These are phyloP conservation scores for Camponotus vicinus DNA, from an alignment of 1,140 invertebrate genomes.

Conservation along the genomic window DNA sequence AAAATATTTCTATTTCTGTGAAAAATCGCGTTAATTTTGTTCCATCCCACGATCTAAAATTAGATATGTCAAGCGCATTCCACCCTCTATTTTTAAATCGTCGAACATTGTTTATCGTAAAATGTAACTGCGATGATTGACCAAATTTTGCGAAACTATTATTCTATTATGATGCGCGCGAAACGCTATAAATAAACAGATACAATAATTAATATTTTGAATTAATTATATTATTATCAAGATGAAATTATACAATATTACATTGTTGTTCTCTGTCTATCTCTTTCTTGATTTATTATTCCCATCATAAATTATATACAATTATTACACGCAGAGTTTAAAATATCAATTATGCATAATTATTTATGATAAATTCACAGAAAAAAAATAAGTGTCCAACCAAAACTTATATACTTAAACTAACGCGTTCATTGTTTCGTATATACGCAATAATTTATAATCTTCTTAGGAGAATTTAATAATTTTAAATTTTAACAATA, in stretches of 20 bases:
- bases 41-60: constrained; percentile 10
- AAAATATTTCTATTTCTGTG: constrained; percentile 22
- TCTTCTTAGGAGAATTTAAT: too few species aligned
- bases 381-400: too few species aligned
- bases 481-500: too few species aligned
- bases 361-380: neutral
- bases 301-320: neutral
- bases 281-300: constrained; percentile 5
- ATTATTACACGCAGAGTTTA: neutral
- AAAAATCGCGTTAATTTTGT: constrained; percentile 33
- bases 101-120: neutral
- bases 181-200: constrained; percentile 36
- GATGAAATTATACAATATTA: constrained; percentile 13
- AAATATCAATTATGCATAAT: constrained; percentile 2
- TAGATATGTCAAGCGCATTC: constrained; percentile 22
- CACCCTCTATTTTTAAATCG: constrained; percentile 21
- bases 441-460: too few species aligned
- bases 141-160: constrained; percentile 24
- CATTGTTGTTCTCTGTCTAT: neutral
- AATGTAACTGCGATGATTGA: constrained; percentile 1
- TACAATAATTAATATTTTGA: constrained; percentile 37
- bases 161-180: neutral
- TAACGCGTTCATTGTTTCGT: too few species aligned
- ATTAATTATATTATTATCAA: constrained; percentile 15
- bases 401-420: too few species aligned